These are phyloP conservation scores for Coendou prehensilis DNA, from an alignment of 2,797 vertebrate species.

Conservation along the genomic window DNA sequence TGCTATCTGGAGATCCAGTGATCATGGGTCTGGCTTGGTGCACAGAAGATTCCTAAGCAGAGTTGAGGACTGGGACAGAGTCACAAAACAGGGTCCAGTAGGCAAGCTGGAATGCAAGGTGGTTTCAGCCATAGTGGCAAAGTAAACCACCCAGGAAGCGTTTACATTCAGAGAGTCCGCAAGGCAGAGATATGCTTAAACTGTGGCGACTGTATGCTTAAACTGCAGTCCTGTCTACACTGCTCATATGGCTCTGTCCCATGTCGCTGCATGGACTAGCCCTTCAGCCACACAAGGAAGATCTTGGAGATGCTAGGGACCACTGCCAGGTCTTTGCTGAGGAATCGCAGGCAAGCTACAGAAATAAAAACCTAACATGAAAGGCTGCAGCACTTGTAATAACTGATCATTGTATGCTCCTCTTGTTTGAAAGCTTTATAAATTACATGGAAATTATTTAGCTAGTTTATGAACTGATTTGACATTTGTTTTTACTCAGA, in stretches of 20 bases:
- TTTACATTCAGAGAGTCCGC: background rate
- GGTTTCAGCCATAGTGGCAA: background rate
- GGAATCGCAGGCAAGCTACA: background rate
- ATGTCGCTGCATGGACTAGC: background rate
- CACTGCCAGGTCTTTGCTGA: background rate
- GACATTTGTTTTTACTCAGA: constrained; percentile 9
- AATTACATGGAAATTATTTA: background rate
- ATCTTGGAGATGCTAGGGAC: background rate
- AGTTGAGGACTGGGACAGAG: background rate
- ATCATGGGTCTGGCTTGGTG: background rate
- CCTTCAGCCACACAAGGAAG: background rate
- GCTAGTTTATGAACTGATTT: background rate
- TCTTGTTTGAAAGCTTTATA: background rate
- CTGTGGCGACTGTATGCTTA: rapidly evolving
- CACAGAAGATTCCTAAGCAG: background rate
- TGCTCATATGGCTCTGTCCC: background rate
- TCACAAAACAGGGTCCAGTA: background rate
- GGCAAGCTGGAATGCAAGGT: background rate
- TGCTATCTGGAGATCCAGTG: background rate
- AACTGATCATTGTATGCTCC: background rate
- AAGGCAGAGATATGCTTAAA: background rate
- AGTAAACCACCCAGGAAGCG: background rate
- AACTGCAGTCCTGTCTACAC: background rate
- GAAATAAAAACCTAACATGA: background rate
- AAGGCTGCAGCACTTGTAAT: background rate